Evolutionary conservation across 2,113 vertebrate species (phyloP).

Genomic region (Onychostoma macrolepis): DNA sequence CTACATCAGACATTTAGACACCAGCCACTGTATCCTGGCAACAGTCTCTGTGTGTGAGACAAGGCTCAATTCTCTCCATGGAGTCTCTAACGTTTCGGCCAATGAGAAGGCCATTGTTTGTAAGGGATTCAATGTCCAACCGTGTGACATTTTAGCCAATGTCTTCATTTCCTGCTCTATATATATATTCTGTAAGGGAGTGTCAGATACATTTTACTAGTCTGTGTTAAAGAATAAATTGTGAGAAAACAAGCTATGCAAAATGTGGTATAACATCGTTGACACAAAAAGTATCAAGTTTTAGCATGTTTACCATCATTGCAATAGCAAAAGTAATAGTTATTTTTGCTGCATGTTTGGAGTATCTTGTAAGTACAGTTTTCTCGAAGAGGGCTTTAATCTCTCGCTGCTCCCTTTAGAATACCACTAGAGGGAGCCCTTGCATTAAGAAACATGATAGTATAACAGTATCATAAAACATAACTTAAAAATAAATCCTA

Average conservation of each 20-base stretch:
- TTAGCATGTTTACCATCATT: neutral
- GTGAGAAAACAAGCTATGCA: neutral
- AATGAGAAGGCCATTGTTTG: neutral
- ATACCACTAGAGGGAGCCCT: neutral
- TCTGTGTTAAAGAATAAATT: neutral
- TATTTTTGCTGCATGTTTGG: neutral
- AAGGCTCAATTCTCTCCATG: neutral
- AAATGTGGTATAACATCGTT: neutral
- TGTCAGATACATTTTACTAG: neutral
- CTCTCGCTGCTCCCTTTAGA: neutral
- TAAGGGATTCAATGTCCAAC: neutral
- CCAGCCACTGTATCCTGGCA: slow-evolving; percentile 72
- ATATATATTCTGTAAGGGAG: too few species aligned
- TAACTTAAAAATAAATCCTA: neutral
- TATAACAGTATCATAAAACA: neutral
- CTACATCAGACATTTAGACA: slow-evolving; percentile 46
- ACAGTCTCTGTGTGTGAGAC: slow-evolving; percentile 62
- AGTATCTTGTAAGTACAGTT: neutral
- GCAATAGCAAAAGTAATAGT: neutral
- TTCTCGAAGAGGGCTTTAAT: neutral
- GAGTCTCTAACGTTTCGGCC: neutral
- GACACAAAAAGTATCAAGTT: neutral
- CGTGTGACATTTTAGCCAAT: neutral
- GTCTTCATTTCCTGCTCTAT: neutral
- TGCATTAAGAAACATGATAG: neutral